Conservation (phyloP, 2,888 invertebrate genomes). For the Trichopoda pennipes region DNA sequence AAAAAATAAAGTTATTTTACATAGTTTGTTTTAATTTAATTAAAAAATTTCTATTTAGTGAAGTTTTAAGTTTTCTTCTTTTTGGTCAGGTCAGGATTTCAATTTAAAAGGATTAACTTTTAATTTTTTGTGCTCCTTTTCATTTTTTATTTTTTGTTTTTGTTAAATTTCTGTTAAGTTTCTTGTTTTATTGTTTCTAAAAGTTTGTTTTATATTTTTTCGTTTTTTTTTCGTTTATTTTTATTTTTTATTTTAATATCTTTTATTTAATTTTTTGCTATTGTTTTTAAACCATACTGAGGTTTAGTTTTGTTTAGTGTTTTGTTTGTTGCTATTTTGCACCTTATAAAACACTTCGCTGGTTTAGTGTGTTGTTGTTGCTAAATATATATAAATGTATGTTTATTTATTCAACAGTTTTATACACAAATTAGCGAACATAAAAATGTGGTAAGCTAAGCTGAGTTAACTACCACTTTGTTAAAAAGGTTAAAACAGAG, state of each 20-base stretch:
- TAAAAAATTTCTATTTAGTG: neutral
- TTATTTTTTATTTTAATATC: neutral
- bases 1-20: too few relatives aligned
- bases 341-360: conserved; percentile 61
- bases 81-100: conserved; percentile 75
- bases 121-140: conserved; percentile 73
- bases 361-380: conserved; percentile 32
- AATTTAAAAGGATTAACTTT: conserved; percentile 80
- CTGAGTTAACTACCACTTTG: conserved; percentile 60
- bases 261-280: conserved; percentile 31
- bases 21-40: neutral
- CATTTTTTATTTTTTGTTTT: conserved; percentile 18
- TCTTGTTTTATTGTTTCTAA: conserved; percentile 9
- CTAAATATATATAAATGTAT: neutral
- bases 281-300: conserved; percentile 52
- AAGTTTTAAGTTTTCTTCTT: conserved; percentile 30
- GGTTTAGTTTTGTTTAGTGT: conserved; percentile 48
- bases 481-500: conserved; percentile 23
- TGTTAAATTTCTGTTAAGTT: conserved; percentile 20
- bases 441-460: conserved; percentile 65
- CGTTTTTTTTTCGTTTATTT: conserved; percentile 7
- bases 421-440: conserved; percentile 68
- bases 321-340: conserved; percentile 50
- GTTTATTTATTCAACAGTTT: conserved; percentile 42
- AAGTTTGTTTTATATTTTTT: conserved; percentile 5